Evolutionary conservation across 2,797 vertebrate species (phyloP), one percentile per base, ranked within the genome.

Genomic region (Craterocephalus amniculus): DNA sequence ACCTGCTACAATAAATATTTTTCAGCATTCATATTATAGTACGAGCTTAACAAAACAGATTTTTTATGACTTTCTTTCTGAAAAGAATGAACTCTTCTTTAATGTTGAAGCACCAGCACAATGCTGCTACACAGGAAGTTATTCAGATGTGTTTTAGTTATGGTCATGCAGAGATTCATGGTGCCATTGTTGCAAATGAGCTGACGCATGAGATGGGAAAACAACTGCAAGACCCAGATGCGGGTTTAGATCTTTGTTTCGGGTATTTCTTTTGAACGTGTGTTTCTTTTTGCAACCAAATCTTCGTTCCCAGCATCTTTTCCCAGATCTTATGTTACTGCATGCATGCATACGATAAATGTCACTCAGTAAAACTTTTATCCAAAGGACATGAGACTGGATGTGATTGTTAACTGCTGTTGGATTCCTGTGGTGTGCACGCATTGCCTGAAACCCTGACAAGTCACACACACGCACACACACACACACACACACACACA

Each of bases 311-410:
- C n/a, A 10, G 10, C 10, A 24, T 49, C 9, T 49, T 49, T 24
- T 24, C 45, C 45, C 45, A 22, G 20, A 49, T 24, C 45, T 49
- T 22, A 49, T 49, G 20, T 49, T 49, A 49, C 45, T 24, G 2
- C n/a, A 3, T 22, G n/a, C 45, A 49, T 49, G 45, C 45, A 49
- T n/a, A 49, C 20, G 8, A 10, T 49, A 24, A 10, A 49, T 49
- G 45, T 49, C 45, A 49, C 45, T 45, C 40, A 45, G 40, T 45
- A 49, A 48, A 48, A 48, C 18, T 20, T 48, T n/a, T 48, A 48
- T 48, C n/a, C n/a, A 32, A 24, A 22, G 22, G 22, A 20, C 45
- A 49, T 45, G n/a, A 49, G 45, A 22, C 45, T 49, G n/a, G 4
- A 45, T 45, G 18, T n/a, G 40, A 45, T 7, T 45, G 40, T 45